These are phyloP conservation scores for Pyrocephalus nanus DNA, from an alignment of 2,797 vertebrate species.

Conservation along the genomic window DNA sequence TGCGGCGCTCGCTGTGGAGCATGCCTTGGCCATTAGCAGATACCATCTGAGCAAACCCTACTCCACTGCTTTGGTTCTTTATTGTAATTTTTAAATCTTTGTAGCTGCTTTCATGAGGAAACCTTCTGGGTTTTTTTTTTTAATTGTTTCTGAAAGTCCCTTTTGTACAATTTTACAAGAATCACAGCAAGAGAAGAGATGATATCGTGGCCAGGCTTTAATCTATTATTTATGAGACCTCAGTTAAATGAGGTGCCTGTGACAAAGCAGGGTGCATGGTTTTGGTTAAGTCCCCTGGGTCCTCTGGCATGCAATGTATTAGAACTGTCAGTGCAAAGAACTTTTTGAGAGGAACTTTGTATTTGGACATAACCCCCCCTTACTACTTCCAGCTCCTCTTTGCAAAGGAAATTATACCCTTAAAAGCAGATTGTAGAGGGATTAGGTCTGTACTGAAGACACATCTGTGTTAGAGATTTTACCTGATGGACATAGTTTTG, in stretches of 20 bases:
- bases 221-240: slow-evolving; percentile 43
- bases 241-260: slow-evolving; percentile 28
- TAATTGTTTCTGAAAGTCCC: background rate
- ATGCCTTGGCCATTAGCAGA: background rate
- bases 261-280: slow-evolving; percentile 46
- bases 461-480: background rate
- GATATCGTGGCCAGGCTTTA: background rate
- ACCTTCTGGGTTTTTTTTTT: background rate
- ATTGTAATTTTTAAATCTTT: background rate
- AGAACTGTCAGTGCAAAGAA: background rate
- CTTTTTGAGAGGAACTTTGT: background rate
- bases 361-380: background rate
- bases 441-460: background rate
- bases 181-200: background rate
- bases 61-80: background rate
- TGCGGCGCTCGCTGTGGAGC: fast-evolving
- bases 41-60: background rate
- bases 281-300: background rate
- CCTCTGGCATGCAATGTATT: background rate
- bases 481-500: background rate
- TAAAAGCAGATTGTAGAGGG: background rate
- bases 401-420: background rate
- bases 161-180: slow-evolving; percentile 17
- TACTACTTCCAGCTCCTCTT: background rate
- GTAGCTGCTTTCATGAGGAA: background rate